Percentiles rank a stretch among this genome's conserved stretches.
Evolutionary conservation across 2,113 vertebrate genomes (phyloP).

Genomic region (Chloebia gouldiae): DNA sequence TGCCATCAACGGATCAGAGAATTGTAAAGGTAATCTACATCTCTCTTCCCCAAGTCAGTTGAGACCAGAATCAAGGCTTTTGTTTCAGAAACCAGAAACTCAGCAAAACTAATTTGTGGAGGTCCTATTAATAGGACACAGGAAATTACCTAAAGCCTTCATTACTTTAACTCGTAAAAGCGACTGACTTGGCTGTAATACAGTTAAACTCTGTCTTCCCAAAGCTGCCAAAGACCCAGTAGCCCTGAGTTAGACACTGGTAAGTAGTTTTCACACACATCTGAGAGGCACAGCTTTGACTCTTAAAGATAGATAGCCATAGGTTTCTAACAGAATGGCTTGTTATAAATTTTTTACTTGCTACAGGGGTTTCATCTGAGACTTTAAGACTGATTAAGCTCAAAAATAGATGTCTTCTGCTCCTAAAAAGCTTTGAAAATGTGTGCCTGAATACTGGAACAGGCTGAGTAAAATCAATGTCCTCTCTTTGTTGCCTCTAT

Average conservation of each 20-base stretch:
- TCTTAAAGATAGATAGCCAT: neutral
- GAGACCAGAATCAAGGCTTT: neutral
- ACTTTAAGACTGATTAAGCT: neutral
- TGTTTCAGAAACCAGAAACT: constrained; percentile 38
- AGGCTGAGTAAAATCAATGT: neutral
- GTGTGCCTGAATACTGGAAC: neutral
- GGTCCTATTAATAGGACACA: neutral
- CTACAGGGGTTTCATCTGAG: neutral
- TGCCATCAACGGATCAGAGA: neutral
- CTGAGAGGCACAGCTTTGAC: neutral
- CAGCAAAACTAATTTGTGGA: neutral
- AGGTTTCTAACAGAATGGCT: neutral
- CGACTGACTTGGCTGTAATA: neutral
- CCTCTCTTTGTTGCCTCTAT: neutral
- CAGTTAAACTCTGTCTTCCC: neutral
- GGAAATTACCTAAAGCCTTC: neutral
- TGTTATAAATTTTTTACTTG: neutral
- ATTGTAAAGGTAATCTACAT: neutral
- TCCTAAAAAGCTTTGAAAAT: neutral
- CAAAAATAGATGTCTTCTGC: neutral
- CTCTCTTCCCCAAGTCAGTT: neutral
- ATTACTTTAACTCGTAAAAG: neutral
- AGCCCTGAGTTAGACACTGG: neutral
- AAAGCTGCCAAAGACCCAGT: neutral
- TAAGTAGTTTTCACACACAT: neutral